Evolutionary conservation across 2,113 vertebrate genomes (phyloP).

Genomic region (Stercorarius parasiticus): DNA sequence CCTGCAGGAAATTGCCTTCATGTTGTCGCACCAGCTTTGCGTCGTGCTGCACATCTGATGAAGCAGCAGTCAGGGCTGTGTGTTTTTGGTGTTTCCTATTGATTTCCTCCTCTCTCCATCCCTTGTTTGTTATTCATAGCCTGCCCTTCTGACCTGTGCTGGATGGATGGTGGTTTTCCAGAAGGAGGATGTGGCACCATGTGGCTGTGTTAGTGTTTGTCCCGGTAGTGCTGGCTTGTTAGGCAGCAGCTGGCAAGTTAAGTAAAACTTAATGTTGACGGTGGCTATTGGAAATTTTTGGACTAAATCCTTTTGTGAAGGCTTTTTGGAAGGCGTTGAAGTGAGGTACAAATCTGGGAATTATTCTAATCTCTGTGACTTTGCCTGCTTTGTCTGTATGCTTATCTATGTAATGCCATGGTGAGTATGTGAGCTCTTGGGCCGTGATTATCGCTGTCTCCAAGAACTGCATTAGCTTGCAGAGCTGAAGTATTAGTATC

Average conservation of each 20-base stretch:
- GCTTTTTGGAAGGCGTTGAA: not conserved
- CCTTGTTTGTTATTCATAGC: slow-evolving; percentile 60
- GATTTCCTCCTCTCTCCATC: slow-evolving; percentile 45
- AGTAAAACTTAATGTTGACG: not conserved
- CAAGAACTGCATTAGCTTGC: not conserved
- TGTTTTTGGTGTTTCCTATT: slow-evolving; percentile 44
- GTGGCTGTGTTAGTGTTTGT: slow-evolving; percentile 14
- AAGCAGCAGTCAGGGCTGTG: slow-evolving; percentile 1
- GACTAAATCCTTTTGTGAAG: slow-evolving; percentile 32
- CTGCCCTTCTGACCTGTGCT: slow-evolving; percentile 50
- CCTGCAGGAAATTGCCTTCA: slow-evolving; percentile 10
- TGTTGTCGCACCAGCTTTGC: not conserved
- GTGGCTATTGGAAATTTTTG: slow-evolving; percentile 14
- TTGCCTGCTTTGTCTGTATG: not conserved
- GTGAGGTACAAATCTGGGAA: slow-evolving; percentile 1
- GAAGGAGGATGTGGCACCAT: slow-evolving; percentile 23
- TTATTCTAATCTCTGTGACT: slow-evolving; percentile 26
- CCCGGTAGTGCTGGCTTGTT: not conserved
- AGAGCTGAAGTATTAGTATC: not conserved
- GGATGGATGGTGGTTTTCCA: slow-evolving; percentile 37
- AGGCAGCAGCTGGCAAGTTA: slow-evolving; percentile 32
- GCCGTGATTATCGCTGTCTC: not conserved
- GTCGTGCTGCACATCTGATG: not conserved
- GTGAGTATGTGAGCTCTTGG: not conserved
- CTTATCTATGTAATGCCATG: slow-evolving; percentile 11